Base-by-base conservation (phyloP, 2,797 vertebrate species). In the Ibycter americanus region DNA sequence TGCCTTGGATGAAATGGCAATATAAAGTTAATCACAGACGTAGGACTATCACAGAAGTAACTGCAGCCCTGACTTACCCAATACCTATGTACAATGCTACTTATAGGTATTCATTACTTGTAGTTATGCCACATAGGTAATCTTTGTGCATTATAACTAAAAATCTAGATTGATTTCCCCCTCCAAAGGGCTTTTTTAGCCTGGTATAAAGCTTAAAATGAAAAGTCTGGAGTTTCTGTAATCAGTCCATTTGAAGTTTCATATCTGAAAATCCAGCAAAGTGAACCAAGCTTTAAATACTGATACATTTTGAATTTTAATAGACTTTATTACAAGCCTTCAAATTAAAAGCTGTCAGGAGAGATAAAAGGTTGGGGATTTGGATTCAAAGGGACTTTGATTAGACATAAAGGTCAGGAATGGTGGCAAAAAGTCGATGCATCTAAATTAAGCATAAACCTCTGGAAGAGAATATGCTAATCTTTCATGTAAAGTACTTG, bases 391-490 rank as follows among this genome's bases (percentile, higher is more conserved):
- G 82, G 92, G 54, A 96, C 72, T 98, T 97, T 98, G 98, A 97
- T 98, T 98, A 97, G 92, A 98, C 97, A 96, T 96, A 97, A 98
- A 97, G 94, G 95, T 97, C 97, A 98, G 88, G 83, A 88, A 44
- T 83, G 80, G 92, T 95, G 92, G 77, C 78, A 97, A 98, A 94
- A 98, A 97, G 92, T 97, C 86, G 82, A 95, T 91, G 55, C 95
- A 96, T 98, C 97, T 97, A 97, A 97, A 98, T 98, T 97, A 97
- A 98, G 85, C 51, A 87, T 94, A 97, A 98, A 97, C 89, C 97
- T 98, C 94, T 97, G 88, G 97, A 97, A 97, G 42, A 97, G 94
- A 98, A 97, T 97, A 97, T 97, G 96, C 68, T 97, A 98, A 97
- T 98, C 95, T 95, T 96, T 97, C 95, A 93, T 97, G 95, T 97